Evolutionary conservation across 2,113 vertebrate species (phyloP).

Genomic region (Phainopepla nitens): DNA sequence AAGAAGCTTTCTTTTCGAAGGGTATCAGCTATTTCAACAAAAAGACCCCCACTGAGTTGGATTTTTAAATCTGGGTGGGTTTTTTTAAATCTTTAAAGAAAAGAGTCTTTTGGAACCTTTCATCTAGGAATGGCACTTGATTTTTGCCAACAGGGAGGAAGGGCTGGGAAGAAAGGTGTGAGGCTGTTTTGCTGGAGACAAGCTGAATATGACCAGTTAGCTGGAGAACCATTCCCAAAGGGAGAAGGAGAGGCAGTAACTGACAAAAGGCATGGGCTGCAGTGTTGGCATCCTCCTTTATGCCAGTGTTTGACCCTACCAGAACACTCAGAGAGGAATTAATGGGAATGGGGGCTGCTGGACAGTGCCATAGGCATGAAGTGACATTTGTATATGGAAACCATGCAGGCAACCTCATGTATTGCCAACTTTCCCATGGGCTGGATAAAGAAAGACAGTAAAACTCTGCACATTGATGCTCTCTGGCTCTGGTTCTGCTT

Average conservation of each 20-base stretch:
- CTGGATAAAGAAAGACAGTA: background rate
- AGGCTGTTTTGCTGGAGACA: background rate
- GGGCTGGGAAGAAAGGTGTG: background rate
- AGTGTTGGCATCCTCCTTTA: background rate
- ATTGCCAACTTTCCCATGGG: background rate
- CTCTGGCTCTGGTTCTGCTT: background rate
- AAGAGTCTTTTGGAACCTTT: background rate
- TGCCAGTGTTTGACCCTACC: background rate
- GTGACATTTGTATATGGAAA: background rate
- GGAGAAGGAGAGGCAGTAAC: background rate
- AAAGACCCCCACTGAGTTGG: background rate
- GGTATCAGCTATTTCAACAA: background rate
- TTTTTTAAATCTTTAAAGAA: background rate
- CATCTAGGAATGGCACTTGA: background rate
- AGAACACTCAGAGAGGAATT: background rate
- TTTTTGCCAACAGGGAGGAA: background rate
- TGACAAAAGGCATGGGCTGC: background rate
- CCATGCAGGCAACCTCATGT: background rate
- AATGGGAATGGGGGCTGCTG: background rate
- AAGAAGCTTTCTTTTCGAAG: background rate
- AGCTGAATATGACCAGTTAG: background rate
- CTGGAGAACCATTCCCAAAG: background rate
- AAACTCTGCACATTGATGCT: background rate
- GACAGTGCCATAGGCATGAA: background rate
- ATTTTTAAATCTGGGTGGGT: background rate